These are phyloP conservation scores for Aplodontia rufa DNA, from an alignment of 2,113 vertebrate genomes.

Conservation along the genomic window DNA sequence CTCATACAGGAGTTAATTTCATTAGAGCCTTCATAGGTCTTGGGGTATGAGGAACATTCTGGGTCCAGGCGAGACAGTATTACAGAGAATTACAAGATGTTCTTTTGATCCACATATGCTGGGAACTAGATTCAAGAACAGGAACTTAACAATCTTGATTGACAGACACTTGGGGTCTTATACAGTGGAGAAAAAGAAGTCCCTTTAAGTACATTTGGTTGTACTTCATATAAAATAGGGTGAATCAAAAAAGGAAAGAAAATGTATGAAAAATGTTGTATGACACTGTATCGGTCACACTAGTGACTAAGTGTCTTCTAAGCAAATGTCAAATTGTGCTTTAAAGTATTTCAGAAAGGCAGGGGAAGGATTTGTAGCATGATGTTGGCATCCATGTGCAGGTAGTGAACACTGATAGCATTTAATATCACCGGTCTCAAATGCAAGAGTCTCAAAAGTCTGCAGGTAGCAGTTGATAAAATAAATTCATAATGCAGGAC, in stretches of 20 bases:
- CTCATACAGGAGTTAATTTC: not conserved
- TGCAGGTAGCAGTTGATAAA: not conserved
- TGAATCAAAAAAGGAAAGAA: not conserved
- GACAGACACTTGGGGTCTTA: not conserved
- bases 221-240: not conserved
- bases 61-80: not conserved
- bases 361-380: not conserved
- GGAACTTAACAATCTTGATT: not conserved
- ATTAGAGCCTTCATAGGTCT: fast-evolving
- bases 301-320: not conserved
- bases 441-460: not conserved
- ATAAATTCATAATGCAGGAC: not conserved
- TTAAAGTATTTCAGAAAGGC: not conserved
- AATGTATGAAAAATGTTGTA: not conserved
- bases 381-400: not conserved
- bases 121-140: not conserved
- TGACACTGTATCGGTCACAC: not conserved
- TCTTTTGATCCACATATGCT: not conserved
- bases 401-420: not conserved
- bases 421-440: not conserved
- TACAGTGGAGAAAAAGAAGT: not conserved
- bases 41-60: not conserved
- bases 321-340: not conserved
- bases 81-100: not conserved
- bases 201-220: not conserved